Conservation (phyloP, 2,797 vertebrate genomes). For the Pangasius larnaudii region DNA sequence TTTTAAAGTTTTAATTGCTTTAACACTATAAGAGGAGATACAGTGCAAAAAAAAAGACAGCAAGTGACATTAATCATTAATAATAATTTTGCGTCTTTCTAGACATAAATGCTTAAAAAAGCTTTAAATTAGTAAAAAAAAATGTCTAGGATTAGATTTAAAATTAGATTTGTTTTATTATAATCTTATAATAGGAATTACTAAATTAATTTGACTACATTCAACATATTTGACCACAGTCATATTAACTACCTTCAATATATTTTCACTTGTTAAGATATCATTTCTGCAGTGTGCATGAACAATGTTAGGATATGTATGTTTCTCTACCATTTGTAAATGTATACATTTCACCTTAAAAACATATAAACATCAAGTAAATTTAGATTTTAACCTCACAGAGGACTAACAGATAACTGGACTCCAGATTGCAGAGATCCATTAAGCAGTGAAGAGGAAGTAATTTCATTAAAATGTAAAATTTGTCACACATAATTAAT, state of each 20-base stretch:
- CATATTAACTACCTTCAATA: background rate
- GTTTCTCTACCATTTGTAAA: background rate
- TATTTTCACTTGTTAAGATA: background rate
- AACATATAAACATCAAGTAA: background rate
- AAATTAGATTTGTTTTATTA: background rate
- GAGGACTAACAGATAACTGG: too few species aligned
- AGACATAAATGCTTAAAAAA: background rate
- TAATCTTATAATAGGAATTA: background rate
- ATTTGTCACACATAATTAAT: background rate
- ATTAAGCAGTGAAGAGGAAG: background rate
- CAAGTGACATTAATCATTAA: too few species aligned
- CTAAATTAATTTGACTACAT: background rate
- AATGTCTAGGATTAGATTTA: background rate
- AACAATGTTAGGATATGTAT: background rate
- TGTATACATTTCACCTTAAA: background rate
- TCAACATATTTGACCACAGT: background rate
- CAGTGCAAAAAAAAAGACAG: background rate
- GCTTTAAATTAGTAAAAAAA: background rate
- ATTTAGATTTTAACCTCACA: background rate
- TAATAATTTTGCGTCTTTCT: background rate
- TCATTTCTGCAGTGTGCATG: background rate
- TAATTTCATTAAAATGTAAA: background rate
- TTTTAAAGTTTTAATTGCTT: conserved; percentile 32
- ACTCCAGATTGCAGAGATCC: background rate
- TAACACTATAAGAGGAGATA: conserved; percentile 17